Evolutionary conservation across 2,888 invertebrate genomes (phyloP).

Genomic region (Siphlonurus alternatus): DNA sequence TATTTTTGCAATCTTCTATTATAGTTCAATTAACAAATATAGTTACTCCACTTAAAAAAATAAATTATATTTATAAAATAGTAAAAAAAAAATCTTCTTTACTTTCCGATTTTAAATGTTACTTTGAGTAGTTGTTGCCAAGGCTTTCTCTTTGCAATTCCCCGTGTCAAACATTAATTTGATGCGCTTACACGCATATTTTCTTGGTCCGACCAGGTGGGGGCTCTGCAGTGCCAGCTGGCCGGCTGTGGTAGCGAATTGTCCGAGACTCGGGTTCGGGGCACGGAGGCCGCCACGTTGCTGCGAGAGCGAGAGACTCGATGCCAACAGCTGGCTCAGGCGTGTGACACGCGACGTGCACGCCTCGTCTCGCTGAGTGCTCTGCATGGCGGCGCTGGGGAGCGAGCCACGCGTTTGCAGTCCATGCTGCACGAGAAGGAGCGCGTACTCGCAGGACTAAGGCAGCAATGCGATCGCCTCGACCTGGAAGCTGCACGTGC

Average conservation of each 20-base stretch:
- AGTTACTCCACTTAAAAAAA: too few relatives aligned
- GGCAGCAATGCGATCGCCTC: neutral
- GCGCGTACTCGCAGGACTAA: neutral
- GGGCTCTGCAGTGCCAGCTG: neutral
- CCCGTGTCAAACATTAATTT: too few relatives aligned
- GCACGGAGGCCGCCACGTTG: neutral
- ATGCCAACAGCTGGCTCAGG: neutral
- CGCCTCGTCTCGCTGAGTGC: neutral
- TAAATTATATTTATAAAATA: too few relatives aligned
- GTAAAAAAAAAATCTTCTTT: too few relatives aligned
- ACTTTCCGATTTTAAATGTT: too few relatives aligned
- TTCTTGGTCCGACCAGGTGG: too few relatives aligned
- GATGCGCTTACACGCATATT: too few relatives aligned
- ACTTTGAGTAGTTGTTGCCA: too few relatives aligned
- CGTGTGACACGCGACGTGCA: neutral
- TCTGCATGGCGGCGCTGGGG: neutral
- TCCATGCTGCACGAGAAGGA: neutral
- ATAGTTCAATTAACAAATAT: too few relatives aligned
- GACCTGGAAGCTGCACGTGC: neutral
- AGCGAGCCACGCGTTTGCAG: neutral
- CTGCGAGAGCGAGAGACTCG: neutral
- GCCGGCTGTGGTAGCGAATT: neutral
- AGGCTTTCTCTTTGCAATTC: too few relatives aligned
- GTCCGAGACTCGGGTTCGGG: neutral
- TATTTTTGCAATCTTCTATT: too few relatives aligned